These are phyloP conservation scores for Lacerta viridis DNA, from an alignment of 2,797 vertebrate genomes.

Conservation along the genomic window DNA sequence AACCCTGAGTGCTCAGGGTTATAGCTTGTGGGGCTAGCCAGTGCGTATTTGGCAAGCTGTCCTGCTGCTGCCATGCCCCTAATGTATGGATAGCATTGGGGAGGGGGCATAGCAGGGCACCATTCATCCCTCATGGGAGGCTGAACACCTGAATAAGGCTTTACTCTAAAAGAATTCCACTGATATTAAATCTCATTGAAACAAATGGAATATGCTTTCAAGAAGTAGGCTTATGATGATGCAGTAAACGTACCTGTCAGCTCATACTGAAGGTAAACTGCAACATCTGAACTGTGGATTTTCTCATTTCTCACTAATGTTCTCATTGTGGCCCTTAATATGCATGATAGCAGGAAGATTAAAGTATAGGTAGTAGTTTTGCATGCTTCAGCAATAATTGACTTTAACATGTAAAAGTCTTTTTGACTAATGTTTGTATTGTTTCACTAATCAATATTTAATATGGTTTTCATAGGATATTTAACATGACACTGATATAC, in stretches of 20 bases:
- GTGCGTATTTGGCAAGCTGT: too few relatives aligned
- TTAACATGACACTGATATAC: slow-evolving; percentile 81
- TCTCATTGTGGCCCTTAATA: not conserved
- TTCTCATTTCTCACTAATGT: not conserved
- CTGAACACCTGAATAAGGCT: too few relatives aligned
- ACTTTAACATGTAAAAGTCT: slow-evolving; percentile 65
- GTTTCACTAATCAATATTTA: slow-evolving; percentile 78
- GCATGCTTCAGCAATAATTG: slow-evolving; percentile 55
- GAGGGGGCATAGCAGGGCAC: too few relatives aligned
- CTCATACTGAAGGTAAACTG: not conserved
- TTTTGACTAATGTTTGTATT: slow-evolving; percentile 66
- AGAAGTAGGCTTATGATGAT: not conserved
- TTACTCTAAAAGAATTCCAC: not conserved
- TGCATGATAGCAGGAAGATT: not conserved
- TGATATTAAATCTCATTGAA: not conserved
- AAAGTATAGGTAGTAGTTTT: not conserved
- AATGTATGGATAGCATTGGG: too few relatives aligned
- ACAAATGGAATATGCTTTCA: not conserved
- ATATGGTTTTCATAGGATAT: slow-evolving; percentile 80
- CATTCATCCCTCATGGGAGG: too few relatives aligned
- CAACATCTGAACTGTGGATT: not conserved
- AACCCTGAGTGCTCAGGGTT: too few relatives aligned
- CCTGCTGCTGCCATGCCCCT: too few relatives aligned
- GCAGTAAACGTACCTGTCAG: not conserved
- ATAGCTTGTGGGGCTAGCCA: too few relatives aligned